A percentile compares a stretch with the other conserved stretches of the same genome.
Conservation (phyloP, 2,888 invertebrate genomes). For the Dicyrtoma fusca region DNA sequence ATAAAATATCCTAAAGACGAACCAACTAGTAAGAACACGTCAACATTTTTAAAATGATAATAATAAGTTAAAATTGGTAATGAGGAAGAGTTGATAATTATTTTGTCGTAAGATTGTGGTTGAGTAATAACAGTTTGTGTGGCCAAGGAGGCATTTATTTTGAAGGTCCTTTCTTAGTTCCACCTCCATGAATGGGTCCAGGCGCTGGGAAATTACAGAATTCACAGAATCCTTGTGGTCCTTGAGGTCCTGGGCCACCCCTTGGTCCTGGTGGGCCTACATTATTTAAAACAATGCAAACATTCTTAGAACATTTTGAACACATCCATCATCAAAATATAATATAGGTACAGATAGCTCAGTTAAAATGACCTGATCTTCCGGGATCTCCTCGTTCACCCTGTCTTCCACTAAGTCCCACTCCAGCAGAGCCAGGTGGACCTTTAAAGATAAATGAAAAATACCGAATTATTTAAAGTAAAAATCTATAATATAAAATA, state of each 20-base stretch:
- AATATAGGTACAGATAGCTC: too few relatives aligned
- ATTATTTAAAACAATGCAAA: too few relatives aligned
- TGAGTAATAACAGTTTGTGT: too few relatives aligned
- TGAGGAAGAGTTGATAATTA: too few relatives aligned
- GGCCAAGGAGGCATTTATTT: background rate
- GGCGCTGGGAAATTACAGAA: slow-evolving; percentile 66
- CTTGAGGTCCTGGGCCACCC: slow-evolving; percentile 66
- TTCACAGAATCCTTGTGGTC: slow-evolving; percentile 66
- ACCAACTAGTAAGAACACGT: too few relatives aligned
- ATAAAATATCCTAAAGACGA: too few relatives aligned
- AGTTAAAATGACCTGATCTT: slow-evolving; percentile 64
- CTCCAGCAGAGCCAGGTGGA: slow-evolving; percentile 70
- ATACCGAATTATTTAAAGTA: background rate
- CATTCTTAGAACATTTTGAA: too few relatives aligned
- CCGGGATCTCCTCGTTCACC: slow-evolving; percentile 79
- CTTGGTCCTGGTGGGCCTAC: slow-evolving; percentile 60
- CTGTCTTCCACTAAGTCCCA: slow-evolving; percentile 70
- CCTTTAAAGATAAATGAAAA: slow-evolving; percentile 60
- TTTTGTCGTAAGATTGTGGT: too few relatives aligned
- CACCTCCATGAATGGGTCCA: slow-evolving; percentile 61
- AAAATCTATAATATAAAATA: background rate
- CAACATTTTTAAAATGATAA: too few relatives aligned
- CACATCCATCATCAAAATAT: too few relatives aligned
- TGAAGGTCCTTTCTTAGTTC: slow-evolving; percentile 65
- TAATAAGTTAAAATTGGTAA: too few relatives aligned